Conservation (phyloP, 2,113 vertebrate species). For the Sciurus niger region DNA sequence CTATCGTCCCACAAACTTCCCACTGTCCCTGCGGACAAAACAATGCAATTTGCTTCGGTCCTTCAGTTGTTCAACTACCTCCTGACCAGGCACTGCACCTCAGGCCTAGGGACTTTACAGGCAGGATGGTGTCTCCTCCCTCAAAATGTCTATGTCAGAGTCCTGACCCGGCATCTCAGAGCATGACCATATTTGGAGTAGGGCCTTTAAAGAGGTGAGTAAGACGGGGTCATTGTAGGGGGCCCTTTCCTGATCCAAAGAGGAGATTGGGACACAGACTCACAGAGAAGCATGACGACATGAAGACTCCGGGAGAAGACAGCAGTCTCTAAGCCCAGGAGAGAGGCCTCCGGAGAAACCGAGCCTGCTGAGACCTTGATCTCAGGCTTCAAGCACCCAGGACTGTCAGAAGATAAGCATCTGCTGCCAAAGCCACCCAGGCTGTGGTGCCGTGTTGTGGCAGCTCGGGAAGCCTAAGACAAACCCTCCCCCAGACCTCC, state of each 20-base stretch:
- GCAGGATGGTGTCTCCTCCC: background rate
- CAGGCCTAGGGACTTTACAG: too few species aligned
- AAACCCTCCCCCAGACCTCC: background rate
- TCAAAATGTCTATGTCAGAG: background rate
- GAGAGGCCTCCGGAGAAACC: background rate
- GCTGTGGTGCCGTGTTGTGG: background rate
- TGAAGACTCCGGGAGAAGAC: background rate
- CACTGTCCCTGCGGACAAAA: background rate
- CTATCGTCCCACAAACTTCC: background rate
- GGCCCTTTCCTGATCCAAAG: background rate
- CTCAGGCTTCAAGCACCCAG: background rate
- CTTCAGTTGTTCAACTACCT: background rate
- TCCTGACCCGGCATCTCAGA: background rate
- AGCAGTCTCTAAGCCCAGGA: background rate
- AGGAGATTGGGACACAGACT: background rate
- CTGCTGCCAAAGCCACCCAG: background rate
- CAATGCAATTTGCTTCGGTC: background rate
- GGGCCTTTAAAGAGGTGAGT: background rate
- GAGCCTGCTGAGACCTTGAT: background rate
- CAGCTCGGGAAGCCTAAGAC: too few species aligned
- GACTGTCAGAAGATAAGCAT: background rate
- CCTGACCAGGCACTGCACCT: background rate
- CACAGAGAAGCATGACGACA: accelerated
- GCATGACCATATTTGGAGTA: background rate
- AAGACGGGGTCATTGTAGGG: background rate